phyloP scores from a whole-genome alignment of 2,888 invertebrate genomes.

The Diarsia dahlii region DNA sequence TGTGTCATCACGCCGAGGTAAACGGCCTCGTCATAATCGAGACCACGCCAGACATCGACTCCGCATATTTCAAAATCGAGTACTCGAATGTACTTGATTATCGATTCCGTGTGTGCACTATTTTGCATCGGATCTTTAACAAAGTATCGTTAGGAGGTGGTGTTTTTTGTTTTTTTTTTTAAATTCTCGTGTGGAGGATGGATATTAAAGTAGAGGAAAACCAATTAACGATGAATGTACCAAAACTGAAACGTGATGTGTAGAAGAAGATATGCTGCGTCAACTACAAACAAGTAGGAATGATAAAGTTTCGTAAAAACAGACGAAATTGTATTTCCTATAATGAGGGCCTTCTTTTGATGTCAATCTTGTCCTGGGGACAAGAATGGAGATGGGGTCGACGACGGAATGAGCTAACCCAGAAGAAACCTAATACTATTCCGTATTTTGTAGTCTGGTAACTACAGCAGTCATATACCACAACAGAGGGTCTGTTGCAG shows the following conservation, averaged over 20 bases:
- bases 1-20: constrained; percentile 55
- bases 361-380: no score
- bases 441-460: no score
- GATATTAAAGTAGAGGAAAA: not conserved
- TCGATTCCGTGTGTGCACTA: constrained; percentile 44
- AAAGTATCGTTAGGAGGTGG: not conserved
- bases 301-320: not conserved
- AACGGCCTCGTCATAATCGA: constrained; percentile 51
- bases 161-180: not conserved
- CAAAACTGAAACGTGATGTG: not conserved
- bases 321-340: no score
- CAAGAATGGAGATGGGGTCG: no score
- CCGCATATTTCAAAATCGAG: constrained; percentile 56
- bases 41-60: constrained; percentile 58
- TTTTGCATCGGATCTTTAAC: constrained; percentile 37
- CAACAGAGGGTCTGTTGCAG: no score
- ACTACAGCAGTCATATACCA: no score
- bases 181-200: not conserved
- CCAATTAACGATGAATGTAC: not conserved
- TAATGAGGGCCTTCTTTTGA: no score
- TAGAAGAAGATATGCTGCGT: not conserved
- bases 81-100: constrained; percentile 44
- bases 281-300: not conserved
- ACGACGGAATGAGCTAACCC: no score
- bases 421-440: no score